phyloP scores from a whole-genome alignment of 2,797 vertebrate species.

The Danio tinwini region DNA sequence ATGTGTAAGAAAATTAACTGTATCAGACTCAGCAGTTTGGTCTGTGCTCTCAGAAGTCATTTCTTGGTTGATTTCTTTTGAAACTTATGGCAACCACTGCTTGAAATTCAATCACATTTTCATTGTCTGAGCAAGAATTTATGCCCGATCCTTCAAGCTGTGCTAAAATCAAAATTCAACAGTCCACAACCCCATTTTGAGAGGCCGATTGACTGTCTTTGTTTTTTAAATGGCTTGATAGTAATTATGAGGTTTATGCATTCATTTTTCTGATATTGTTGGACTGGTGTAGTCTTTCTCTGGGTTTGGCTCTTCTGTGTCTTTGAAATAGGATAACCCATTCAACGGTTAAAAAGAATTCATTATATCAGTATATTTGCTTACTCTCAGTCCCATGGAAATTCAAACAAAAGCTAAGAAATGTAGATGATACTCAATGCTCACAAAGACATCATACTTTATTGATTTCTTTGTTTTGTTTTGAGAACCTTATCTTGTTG shows the following conservation, averaged over 20 bases:
- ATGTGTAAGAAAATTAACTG: neutral
- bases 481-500: neutral
- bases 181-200: constrained; percentile 13
- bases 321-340: constrained; percentile 34
- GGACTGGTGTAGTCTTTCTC: constrained; percentile 29
- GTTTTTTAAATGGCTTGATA: constrained; percentile 40
- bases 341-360: constrained; percentile 29
- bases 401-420: neutral
- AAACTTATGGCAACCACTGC: constrained; percentile 15
- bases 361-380: constrained; percentile 6
- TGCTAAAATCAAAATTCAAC: neutral
- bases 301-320: constrained; percentile 33
- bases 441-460: neutral
- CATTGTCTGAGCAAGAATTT: neutral
- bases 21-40: constrained; percentile 4
- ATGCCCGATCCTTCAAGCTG: neutral
- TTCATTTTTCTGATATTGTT: constrained; percentile 36
- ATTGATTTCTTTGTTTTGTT: neutral
- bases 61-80: constrained; percentile 34
- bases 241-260: constrained; percentile 31
- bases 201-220: constrained; percentile 1
- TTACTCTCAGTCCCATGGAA: neutral
- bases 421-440: neutral
- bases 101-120: constrained; percentile 22
- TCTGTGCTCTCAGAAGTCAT: constrained; percentile 1